Percentiles rank a stretch among this genome's conserved stretches.
Conservation (phyloP, 2,888 invertebrate genomes). For the Lysandra bellargus region DNA sequence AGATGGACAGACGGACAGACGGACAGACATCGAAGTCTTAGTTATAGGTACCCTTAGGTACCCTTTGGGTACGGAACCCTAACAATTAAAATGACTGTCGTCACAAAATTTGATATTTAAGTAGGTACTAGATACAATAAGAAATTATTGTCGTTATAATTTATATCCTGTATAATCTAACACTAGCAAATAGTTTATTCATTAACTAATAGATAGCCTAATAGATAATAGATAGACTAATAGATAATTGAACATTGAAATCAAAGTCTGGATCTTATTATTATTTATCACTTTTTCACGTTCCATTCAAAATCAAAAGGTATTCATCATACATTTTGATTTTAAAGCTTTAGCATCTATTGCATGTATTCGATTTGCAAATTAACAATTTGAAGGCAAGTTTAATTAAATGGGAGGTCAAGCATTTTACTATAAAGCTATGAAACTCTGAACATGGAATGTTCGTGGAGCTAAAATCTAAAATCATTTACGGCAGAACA, state of each 20-base stretch:
- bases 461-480: not conserved
- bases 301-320: not conserved
- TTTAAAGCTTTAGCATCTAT: not conserved
- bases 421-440: not conserved
- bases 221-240: too few relatives aligned
- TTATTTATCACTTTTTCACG: not conserved
- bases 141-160: not conserved
- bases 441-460: not conserved
- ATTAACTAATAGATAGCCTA: not conserved
- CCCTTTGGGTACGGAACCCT: too few relatives aligned
- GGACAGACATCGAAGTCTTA: too few relatives aligned
- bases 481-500: not conserved
- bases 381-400: not conserved
- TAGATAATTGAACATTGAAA: too few relatives aligned
- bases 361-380: not conserved
- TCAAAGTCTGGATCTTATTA: too few relatives aligned
- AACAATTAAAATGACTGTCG: not conserved
- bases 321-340: not conserved
- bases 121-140: too few relatives aligned
- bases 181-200: not conserved
- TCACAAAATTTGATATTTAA: not conserved
- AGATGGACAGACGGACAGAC: too few relatives aligned
- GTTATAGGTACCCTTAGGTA: too few relatives aligned
- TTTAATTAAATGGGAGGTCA: not conserved
- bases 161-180: not conserved